phyloP scores from a whole-genome alignment of 2,797 vertebrate genomes.

The Danio kyathit region DNA sequence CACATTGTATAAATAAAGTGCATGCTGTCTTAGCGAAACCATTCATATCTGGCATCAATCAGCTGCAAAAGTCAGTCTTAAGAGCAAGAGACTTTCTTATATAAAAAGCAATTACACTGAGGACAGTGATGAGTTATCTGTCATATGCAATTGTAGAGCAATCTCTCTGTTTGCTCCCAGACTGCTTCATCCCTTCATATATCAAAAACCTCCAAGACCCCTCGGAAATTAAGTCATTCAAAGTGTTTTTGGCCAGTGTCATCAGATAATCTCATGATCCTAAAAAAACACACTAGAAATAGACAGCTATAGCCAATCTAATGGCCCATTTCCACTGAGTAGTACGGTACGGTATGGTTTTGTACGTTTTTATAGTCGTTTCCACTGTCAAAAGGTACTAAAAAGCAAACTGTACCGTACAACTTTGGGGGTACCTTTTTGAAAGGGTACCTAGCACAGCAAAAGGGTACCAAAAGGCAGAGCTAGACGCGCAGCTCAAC shows the following conservation, averaged over 20 bases:
- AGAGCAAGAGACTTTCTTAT: slow-evolving; percentile 13
- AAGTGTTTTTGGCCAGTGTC: neutral
- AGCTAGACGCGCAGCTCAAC: too few relatives aligned
- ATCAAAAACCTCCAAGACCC: slow-evolving; percentile 5
- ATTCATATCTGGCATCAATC: slow-evolving; percentile 7
- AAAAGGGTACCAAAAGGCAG: too few relatives aligned
- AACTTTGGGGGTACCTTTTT: too few relatives aligned
- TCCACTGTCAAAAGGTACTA: too few relatives aligned
- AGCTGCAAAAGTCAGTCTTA: slow-evolving; percentile 25
- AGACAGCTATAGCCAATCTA: neutral
- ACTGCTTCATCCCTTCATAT: neutral
- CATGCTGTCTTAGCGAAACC: neutral
- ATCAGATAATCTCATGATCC: neutral
- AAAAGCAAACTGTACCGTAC: too few relatives aligned
- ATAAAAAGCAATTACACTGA: slow-evolving; percentile 10
- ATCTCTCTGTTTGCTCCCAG: neutral
- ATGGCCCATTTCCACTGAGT: too few relatives aligned
- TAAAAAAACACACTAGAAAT: neutral
- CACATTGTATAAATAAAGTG: neutral
- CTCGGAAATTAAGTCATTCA: neutral
- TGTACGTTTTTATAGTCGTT: too few relatives aligned
- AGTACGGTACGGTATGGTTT: too few relatives aligned
- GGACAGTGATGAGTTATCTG: slow-evolving; percentile 40
- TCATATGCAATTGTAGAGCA: slow-evolving; percentile 18
- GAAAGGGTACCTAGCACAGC: too few relatives aligned